Base-by-base conservation (phyloP, 2,797 vertebrate species). In the Adrianichthys oophorus region DNA sequence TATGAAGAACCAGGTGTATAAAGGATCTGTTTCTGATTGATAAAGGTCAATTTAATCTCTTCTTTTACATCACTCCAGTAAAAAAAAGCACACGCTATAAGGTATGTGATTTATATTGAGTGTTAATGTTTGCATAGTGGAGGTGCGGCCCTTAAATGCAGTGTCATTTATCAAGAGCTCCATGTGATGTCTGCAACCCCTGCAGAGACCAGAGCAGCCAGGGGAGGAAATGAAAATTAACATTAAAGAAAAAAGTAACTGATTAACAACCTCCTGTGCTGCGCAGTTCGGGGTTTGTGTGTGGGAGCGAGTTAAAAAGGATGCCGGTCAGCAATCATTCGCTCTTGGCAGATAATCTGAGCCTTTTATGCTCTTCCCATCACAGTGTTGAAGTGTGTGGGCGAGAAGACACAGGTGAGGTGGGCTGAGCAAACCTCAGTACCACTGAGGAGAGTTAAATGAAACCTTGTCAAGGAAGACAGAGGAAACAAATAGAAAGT, bases 321-420 rank as follows among this genome's bases (percentile, higher is more conserved):
- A 55, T 83, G 71, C 19, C 68, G 80, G 70, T 44, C 73, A 79
- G 54, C 65, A 59, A 68, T 71, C 50, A 52, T 45, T 16, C 1
- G 52, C 65, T 79, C 60, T 79, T 70, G 71, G 76, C 82, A 82
- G 68, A 68, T 71, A 80, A 76, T 76, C 17, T 45, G 68, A 71
- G 64, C 65, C 56, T 72, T 70, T 76, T 61, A 59, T 56, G 40
- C 70, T 49, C 61, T 72, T 59, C 7, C 63, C 69, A 74, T 72
- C 70, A 81, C 67, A 48, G 64, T 52, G 55, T 15, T 62, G 74
- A 56, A 74, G 80, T 66, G 75, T 0, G 81, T 85, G 78, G 85
- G 86, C 42, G 59, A 70, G 70, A 7, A 49, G 57, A 80, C 70
- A 65, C 49, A 45, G 64, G 61, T 13, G 55, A 69, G 62, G 48